Base-by-base conservation (phyloP, 2,797 vertebrate genomes). In the Varecia variegata region DNA sequence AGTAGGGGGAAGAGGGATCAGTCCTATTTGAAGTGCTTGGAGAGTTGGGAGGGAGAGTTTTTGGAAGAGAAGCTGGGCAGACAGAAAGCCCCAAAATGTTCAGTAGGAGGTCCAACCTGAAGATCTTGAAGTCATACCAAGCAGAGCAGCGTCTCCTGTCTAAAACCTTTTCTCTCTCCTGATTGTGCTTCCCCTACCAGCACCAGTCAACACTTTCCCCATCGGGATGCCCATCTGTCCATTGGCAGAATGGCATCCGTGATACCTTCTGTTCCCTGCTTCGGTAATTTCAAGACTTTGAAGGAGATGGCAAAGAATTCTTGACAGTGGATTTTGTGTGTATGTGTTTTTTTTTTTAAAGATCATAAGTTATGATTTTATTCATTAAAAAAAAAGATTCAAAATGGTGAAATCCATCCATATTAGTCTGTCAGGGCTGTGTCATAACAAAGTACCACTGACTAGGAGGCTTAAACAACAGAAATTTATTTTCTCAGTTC, bases 201-300 rank as follows among this genome's bases (percentile, higher is more conserved):
- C 17, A 23, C 35, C 7, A 25, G 65, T 54, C 30, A 25, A 0
- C 50, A 21, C 17, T 38, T 45, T 23, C 27, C 10, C 50, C 5
- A 2, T 30, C 20, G 5, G 9, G 47, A 40, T 21, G 43, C 25
- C 52, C 68, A 21, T 40, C n/a, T 83, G 70, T 56, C 38, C 65
- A 18, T 3, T 25, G 70, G 27, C 90, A 71, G 40, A 23, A 6
- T 65, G 70, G 56, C 35, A 0, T 54, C 12, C 5, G 6, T 10
- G 68, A 25, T 54, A 45, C 54, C 54, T 68, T 70, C 52, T 58
- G 1, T 50, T 79, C 38, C 88, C 40, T 65, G 40, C 70, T 58
- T 96, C 21, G 20, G 18, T 68, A 11, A 68, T 90, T 52, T 84
- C 18, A 65, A 79, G 25, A 62, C 25, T 79, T 87, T 38, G 73